A percentile compares a stretch with the other conserved stretches of the same genome.
These are phyloP conservation scores for Rhynchomys soricoides DNA, from an alignment of 2,113 vertebrate genomes.

Conservation along the genomic window DNA sequence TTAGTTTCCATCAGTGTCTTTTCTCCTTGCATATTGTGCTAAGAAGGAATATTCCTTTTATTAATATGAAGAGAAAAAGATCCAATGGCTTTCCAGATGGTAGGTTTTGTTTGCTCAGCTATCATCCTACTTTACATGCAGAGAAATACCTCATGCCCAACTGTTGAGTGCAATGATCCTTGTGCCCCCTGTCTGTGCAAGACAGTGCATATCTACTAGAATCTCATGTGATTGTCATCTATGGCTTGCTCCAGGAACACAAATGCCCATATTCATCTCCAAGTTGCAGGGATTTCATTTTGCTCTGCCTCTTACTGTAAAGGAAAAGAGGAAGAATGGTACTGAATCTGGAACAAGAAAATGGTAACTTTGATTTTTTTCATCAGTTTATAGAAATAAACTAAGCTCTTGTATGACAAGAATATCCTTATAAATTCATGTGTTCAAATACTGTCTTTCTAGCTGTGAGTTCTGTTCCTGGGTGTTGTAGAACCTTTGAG, in stretches of 20 bases:
- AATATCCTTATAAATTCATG: background rate
- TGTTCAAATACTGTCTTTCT: background rate
- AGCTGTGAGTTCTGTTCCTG: background rate
- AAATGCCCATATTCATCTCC: background rate
- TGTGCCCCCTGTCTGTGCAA: too few species aligned
- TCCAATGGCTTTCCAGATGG: background rate
- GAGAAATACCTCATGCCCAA: background rate
- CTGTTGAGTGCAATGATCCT: background rate
- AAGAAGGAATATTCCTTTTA: background rate
- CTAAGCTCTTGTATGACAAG: background rate
- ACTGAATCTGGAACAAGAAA: background rate
- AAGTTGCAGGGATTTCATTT: background rate
- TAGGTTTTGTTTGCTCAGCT: background rate
- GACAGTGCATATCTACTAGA: background rate
- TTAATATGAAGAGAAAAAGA: background rate
- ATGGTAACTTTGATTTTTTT: background rate
- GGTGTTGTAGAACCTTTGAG: background rate
- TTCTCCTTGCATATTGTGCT: background rate
- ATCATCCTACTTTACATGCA: background rate
- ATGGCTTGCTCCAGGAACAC: background rate
- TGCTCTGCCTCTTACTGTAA: background rate
- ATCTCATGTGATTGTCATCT: background rate
- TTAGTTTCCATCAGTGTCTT: conserved; percentile 3
- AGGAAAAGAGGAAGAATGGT: background rate
- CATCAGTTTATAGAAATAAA: background rate